Evolutionary conservation across 2,113 vertebrate species (phyloP).

Genomic region (Megaptera novaeangliae): DNA sequence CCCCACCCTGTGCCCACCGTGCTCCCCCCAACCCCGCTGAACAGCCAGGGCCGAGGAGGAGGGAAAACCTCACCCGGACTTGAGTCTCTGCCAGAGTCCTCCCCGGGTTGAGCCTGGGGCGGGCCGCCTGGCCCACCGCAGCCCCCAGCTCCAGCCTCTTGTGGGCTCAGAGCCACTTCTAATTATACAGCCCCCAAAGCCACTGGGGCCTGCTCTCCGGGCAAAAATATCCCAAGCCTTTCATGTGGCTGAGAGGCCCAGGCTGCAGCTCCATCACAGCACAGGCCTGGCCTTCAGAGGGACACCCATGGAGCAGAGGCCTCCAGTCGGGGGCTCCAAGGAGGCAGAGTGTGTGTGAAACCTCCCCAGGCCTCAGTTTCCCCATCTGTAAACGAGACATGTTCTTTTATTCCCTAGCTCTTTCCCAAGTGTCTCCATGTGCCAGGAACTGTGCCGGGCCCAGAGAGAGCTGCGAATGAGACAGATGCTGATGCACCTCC

Average conservation of each 20-base stretch:
- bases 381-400: not conserved
- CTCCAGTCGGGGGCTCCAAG: not conserved
- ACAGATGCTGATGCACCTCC: not conserved
- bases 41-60: not conserved
- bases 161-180: not conserved
- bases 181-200: slow-evolving; percentile 30
- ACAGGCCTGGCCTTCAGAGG: not conserved
- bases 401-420: not conserved
- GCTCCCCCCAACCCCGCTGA: not conserved
- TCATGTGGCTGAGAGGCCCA: slow-evolving; percentile 54
- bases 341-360: not conserved
- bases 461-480: not conserved
- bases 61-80: not conserved
- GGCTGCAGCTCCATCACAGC: not conserved
- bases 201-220: not conserved
- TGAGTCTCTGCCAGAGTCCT: not conserved
- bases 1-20: not conserved
- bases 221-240: slow-evolving; percentile 52
- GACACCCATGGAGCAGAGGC: not conserved
- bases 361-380: not conserved
- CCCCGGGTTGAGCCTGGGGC: not conserved
- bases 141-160: not conserved
- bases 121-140: not conserved
- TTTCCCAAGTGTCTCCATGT: accelerated
- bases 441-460: not conserved